Evolutionary conservation across 1,140 invertebrate genomes (phyloP).

Genomic region (Drosophila parvula): DNA sequence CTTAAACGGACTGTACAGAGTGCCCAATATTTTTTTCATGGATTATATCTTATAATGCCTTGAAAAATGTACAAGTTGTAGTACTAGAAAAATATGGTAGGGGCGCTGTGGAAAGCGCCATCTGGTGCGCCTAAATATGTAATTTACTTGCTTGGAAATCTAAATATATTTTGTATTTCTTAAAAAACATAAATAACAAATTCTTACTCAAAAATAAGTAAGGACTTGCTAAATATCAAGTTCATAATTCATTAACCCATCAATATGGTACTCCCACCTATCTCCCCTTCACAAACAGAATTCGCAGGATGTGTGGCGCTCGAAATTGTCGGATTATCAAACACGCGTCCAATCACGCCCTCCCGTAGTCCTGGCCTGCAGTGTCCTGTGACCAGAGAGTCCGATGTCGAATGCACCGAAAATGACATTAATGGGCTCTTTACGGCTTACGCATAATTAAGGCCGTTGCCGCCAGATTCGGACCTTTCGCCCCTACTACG

Average conservation of each 20-base stretch:
- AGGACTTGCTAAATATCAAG: too few relatives aligned
- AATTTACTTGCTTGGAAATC: not conserved
- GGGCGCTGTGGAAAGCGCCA: slow-evolving; percentile 1
- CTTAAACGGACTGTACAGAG: not conserved
- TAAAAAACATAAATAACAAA: not conserved
- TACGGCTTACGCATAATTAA: slow-evolving; percentile 75
- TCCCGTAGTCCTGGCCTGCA: not conserved
- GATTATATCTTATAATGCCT: not conserved
- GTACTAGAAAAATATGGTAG: not conserved
- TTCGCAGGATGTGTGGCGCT: slow-evolving; percentile 7
- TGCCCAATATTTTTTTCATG: not conserved
- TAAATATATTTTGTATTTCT: not conserved
- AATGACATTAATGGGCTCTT: slow-evolving; percentile 74
- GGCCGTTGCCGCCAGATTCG: slow-evolving; percentile 39
- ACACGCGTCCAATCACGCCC: slow-evolving; percentile 1
- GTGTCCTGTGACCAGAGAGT: not conserved
- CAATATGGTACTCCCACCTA: not conserved
- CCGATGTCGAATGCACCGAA: slow-evolving; percentile 41
- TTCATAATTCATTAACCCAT: not conserved
- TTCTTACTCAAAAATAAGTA: not conserved
- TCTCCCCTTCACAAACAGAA: not conserved
- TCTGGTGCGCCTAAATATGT: not conserved
- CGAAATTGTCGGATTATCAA: slow-evolving; percentile 21
- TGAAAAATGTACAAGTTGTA: not conserved
- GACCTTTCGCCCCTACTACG: not conserved